Percentiles rank a stretch among this genome's conserved stretches.
Evolutionary conservation across 2,797 vertebrate genomes (phyloP).

Genomic region (Nothura maculosa): DNA sequence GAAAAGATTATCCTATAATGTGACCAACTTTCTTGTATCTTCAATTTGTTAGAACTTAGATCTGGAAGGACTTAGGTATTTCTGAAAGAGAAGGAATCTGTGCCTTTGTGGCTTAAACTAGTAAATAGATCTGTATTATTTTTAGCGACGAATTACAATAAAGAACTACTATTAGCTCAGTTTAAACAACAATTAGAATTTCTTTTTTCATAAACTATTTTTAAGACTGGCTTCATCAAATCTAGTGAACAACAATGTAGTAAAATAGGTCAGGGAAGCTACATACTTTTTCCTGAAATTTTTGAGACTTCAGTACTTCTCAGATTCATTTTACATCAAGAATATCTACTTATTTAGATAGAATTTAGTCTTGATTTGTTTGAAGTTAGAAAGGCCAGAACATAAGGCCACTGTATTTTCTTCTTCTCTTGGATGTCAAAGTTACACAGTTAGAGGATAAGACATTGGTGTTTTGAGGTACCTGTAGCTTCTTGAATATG

Average conservation of each 20-base stretch:
- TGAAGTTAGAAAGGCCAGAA: background rate
- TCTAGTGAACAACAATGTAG: background rate
- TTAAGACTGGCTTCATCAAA: background rate
- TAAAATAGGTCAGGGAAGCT: background rate
- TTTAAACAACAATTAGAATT: background rate
- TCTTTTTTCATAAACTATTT: background rate
- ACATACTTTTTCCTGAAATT: background rate
- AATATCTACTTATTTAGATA: background rate
- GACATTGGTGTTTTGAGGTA: background rate
- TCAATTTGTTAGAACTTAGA: background rate
- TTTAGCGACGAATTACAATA: background rate
- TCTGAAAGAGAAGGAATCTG: background rate
- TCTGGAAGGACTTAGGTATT: background rate
- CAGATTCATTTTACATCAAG: background rate
- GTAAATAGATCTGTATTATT: background rate
- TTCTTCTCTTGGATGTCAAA: background rate
- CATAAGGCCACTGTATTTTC: background rate
- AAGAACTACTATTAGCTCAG: background rate
- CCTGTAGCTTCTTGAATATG: background rate
- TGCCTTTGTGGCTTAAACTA: background rate
- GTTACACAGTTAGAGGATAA: background rate
- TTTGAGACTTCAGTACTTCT: background rate
- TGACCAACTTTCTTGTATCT: background rate
- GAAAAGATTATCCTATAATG: background rate
- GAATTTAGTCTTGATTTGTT: background rate